Conservation (phyloP, 2,888 invertebrate genomes). For the Spicauda simplicius region DNA sequence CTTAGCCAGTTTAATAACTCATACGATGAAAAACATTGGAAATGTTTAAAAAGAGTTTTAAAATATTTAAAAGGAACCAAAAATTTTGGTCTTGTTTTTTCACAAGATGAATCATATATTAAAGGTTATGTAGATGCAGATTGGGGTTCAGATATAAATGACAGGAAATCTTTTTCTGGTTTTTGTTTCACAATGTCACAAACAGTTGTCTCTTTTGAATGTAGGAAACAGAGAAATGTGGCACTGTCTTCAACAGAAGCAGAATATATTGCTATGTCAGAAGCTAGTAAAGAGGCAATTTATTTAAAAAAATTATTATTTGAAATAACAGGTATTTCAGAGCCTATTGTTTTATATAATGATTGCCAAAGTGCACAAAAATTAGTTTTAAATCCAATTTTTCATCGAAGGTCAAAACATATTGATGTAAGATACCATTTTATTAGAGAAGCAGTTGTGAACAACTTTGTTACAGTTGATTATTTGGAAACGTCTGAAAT, state of each 20-base stretch:
- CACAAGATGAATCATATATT: too few species aligned
- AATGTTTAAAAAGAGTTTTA: too few species aligned
- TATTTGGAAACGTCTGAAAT: slow-evolving; percentile 40
- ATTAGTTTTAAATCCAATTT: too few species aligned
- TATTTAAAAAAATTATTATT: slow-evolving; percentile 9
- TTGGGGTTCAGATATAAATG: not conserved
- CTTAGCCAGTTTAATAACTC: too few species aligned
- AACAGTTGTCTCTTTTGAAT: slow-evolving; percentile 4
- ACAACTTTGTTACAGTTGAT: slow-evolving; percentile 31
- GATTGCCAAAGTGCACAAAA: too few species aligned
- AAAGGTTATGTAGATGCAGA: too few species aligned
- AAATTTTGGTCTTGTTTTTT: too few species aligned
- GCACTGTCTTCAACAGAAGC: slow-evolving; percentile 49
- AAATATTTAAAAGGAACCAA: too few species aligned
- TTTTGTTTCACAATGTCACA: not conserved
- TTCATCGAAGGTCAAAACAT: too few species aligned
- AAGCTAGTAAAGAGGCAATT: slow-evolving; percentile 6
- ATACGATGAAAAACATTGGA: too few species aligned
- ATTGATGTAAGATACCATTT: too few species aligned
- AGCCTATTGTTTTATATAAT: slow-evolving; percentile 34
- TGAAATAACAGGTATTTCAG: slow-evolving; percentile 19
- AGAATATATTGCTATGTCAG: slow-evolving; percentile 1
- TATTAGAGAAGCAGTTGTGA: slow-evolving; percentile 28
- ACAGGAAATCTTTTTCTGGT: slow-evolving; percentile 7
- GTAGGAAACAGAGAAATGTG: slow-evolving; percentile 25